phyloP scores from a whole-genome alignment of 2,113 vertebrate species.

The Zosterops hypoxanthus region DNA sequence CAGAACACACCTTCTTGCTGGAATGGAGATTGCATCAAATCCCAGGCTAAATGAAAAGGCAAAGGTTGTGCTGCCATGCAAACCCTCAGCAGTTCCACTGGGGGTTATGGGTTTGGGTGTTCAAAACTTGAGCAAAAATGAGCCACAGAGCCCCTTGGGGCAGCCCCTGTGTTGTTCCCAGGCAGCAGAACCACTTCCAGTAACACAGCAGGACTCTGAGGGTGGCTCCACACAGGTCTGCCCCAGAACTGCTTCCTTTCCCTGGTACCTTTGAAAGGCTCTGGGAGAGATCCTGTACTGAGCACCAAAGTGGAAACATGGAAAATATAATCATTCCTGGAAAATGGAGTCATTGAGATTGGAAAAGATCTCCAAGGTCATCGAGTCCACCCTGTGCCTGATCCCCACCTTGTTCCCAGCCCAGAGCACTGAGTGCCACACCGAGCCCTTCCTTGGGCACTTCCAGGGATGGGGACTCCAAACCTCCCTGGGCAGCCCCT shows the following conservation, averaged over 20 bases:
- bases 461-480: not conserved
- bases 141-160: not conserved
- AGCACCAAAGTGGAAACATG: not conserved
- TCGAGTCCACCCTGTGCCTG: fast-evolving
- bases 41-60: not conserved
- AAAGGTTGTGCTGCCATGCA: not conserved
- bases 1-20: not conserved
- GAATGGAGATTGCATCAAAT: not conserved
- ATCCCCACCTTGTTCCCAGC: not conserved
- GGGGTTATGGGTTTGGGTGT: not conserved
- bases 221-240: not conserved
- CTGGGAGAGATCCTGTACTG: not conserved
- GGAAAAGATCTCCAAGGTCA: not conserved
- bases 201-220: not conserved
- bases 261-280: not conserved
- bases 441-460: not conserved
- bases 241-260: not conserved
- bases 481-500: not conserved
- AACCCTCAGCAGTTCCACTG: not conserved
- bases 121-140: not conserved
- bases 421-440: fast-evolving
- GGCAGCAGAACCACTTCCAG: not conserved
- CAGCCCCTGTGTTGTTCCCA: not conserved
- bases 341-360: not conserved
- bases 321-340: not conserved